Base-by-base conservation (phyloP, 2,113 vertebrate species). In the Tricholaema leucomelas region DNA sequence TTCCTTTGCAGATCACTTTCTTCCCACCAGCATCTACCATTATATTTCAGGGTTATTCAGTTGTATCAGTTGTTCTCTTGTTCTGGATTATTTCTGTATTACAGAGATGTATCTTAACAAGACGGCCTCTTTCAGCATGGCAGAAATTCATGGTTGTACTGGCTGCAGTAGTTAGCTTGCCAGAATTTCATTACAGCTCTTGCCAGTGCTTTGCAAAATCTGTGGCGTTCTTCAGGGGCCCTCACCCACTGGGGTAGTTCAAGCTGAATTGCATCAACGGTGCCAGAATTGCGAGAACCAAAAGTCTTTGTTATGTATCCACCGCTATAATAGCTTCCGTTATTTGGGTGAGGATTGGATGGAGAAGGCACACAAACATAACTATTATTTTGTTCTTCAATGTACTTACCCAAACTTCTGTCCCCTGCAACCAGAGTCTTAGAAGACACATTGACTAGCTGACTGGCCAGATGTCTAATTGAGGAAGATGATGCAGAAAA, bases 311-410 rank as follows among this genome's bases (percentile, higher is more conserved):
- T 93, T 73, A 97, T 92, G 63, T 96, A 95, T 28, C 96, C 95
- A 27, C 96, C 96, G 19, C 58, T 94, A 7, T 96, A 97, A 66
- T 96, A 97, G 58, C 28, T 96, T 35, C 95, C 96, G 12, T 93
- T 94, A 12, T 90, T 96, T 61, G 96, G 96, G 25, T 83, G 91
- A 52, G 95, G 95, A 87, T 97, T 93, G 65, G 94, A 95, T 85
- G 91, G 96, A 38, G 96, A 96, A 87, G 96, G 96, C 69, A 96
- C 96, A 72, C 95, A 95, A 72, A 90, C 31, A 3, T 96, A 96
- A 54, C 15, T 83, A 15, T 63, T 46, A 42, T 81, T 95, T 91
- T 96, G 86, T 31, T 66, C 94, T 78, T 97, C 96, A 18, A 87
- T 96, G 8, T 92, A 84, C 52, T 91, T 96, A 63, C 93, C 93